phyloP scores from a whole-genome alignment of 1,140 invertebrate genomes.

The Drosophila ficusphila region DNA sequence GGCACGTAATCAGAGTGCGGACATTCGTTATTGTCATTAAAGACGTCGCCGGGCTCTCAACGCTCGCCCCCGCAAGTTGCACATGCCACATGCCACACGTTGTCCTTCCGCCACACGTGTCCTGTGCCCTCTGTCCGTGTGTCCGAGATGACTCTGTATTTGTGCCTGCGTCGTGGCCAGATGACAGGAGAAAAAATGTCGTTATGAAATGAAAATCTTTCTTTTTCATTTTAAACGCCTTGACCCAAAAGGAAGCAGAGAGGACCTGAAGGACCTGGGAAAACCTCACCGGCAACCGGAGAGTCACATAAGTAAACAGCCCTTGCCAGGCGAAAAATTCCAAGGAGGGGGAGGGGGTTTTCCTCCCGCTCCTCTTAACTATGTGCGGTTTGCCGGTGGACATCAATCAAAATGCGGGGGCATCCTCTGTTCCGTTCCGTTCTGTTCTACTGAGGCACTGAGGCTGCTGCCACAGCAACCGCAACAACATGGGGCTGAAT shows the following conservation, averaged over 20 bases:
- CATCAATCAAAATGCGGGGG: constrained; percentile 70
- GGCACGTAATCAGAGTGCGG: constrained; percentile 40
- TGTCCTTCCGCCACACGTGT: constrained; percentile 19
- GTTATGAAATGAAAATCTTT: constrained; percentile 74
- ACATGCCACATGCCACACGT: constrained; percentile 70
- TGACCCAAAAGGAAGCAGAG: constrained; percentile 68
- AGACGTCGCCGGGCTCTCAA: constrained; percentile 32
- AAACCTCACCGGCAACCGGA: neutral
- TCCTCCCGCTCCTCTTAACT: constrained; percentile 32
- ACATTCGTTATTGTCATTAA: constrained; percentile 50
- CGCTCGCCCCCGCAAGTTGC: constrained; percentile 28
- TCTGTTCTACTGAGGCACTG: no score
- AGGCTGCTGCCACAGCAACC: constrained; percentile 8
- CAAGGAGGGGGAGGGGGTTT: no score
- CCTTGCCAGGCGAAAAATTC: constrained; percentile 10
- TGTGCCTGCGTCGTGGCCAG: constrained; percentile 30
- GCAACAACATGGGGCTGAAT: neutral
- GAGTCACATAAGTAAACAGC: constrained; percentile 60
- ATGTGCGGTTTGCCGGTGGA: constrained; percentile 55
- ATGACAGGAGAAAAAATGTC: constrained; percentile 42
- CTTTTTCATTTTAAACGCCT: constrained; percentile 56
- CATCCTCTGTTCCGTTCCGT: no score
- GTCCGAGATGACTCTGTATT: no score
- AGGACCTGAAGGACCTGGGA: neutral
- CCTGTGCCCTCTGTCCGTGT: constrained; percentile 27